phyloP scores from a whole-genome alignment of 2,113 vertebrate genomes.

The Scomber scombrus region DNA sequence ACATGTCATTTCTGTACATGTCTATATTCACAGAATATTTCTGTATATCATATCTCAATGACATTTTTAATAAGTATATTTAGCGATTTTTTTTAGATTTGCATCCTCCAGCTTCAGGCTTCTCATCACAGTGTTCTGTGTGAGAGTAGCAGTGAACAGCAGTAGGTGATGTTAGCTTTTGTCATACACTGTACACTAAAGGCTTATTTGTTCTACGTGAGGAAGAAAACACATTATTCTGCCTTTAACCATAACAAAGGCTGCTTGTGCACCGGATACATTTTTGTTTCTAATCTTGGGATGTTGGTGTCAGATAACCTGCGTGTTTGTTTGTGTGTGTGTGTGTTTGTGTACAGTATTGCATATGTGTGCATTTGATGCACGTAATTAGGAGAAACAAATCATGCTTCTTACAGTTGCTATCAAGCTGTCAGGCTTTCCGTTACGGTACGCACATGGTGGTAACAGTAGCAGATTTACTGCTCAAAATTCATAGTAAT shows the following conservation, averaged over 20 bases:
- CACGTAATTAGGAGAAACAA: no score
- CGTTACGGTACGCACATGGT: no score
- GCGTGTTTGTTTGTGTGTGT: no score
- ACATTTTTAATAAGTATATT: conserved; percentile 10
- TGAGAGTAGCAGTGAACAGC: conserved; percentile 33
- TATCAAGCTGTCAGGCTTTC: no score
- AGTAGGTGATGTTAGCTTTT: conserved; percentile 32
- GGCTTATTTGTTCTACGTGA: neutral
- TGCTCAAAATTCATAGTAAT: no score
- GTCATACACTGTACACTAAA: conserved; percentile 21
- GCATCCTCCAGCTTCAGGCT: conserved; percentile 32
- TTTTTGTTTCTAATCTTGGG: no score
- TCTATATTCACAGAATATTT: conserved; percentile 34
- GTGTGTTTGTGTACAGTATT: no score
- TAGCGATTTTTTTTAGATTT: conserved; percentile 45
- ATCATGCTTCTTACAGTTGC: no score
- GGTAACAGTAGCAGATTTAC: no score
- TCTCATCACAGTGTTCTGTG: conserved; percentile 35
- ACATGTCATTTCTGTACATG: neutral
- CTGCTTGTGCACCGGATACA: neutral
- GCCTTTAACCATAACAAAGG: neutral
- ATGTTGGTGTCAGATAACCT: neutral
- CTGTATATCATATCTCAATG: conserved; percentile 6
- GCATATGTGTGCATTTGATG: neutral
- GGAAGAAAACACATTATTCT: neutral